These are phyloP conservation scores for Lerista edwardsae DNA, from an alignment of 2,797 vertebrate species.

Conservation along the genomic window DNA sequence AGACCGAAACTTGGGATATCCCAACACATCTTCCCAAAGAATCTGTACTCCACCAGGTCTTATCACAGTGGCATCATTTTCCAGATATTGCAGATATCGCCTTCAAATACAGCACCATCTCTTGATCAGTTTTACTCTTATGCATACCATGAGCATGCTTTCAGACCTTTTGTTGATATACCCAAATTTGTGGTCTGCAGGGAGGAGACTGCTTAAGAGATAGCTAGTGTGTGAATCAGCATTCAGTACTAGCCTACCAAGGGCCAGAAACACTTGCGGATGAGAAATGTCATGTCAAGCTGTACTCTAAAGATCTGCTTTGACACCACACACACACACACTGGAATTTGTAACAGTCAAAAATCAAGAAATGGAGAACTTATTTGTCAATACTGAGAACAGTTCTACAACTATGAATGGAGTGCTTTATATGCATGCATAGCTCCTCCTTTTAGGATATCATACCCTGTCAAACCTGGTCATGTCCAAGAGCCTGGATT, in stretches of 20 bases:
- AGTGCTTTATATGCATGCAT: too few relatives aligned
- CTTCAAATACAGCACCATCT: neutral
- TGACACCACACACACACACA: neutral
- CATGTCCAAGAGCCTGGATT: neutral
- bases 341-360: neutral
- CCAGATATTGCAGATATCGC: neutral
- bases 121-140: neutral
- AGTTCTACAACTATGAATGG: neutral
- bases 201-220: neutral
- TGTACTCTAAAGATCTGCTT: neutral
- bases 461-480: neutral
- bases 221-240: neutral
- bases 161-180: neutral
- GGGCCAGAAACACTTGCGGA: neutral
- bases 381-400: neutral
- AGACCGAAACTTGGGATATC: neutral
- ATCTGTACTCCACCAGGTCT: too few relatives aligned
- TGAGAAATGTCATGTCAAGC: neutral
- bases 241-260: neutral
- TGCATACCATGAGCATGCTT: neutral
- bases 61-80: neutral
- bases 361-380: neutral
- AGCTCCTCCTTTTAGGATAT: neutral
- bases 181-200: neutral
- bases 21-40: neutral